Evolutionary conservation across 2,888 invertebrate species (phyloP).

Genomic region (Platynereis dumerilii): DNA sequence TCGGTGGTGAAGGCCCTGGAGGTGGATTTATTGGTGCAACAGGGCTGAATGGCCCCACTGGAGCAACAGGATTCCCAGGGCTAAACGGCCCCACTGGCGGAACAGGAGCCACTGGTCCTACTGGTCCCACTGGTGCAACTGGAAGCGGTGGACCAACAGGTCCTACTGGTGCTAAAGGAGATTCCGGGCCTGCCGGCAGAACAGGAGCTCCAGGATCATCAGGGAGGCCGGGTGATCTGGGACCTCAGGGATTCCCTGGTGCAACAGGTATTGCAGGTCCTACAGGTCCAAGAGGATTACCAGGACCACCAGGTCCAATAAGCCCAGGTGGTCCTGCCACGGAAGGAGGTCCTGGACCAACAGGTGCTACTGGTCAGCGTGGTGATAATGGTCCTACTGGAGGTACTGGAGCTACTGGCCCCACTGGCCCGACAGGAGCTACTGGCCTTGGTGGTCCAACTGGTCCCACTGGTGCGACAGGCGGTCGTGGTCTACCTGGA

Average conservation of each 20-base stretch:
- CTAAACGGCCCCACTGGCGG: conserved; percentile 5
- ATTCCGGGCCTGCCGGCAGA: conserved; percentile 20
- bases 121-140: conserved; percentile 16
- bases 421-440: conserved; percentile 6
- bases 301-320: conserved; percentile 23
- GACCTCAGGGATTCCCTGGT: conserved; percentile 17
- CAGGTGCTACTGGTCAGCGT: conserved; percentile 1
- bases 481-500: neutral
- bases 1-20: conserved; percentile 11
- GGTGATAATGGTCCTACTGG: conserved; percentile 4
- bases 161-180: conserved; percentile 30
- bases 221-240: conserved; percentile 16
- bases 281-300: conserved; percentile 23
- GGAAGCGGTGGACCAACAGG: conserved; percentile 26
- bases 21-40: conserved; percentile 24
- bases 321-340: conserved; percentile 29
- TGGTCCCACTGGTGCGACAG: conserved; percentile 13
- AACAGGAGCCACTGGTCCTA: conserved; percentile 22
- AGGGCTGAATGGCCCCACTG: conserved; percentile 24
- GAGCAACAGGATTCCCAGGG: conserved; percentile 19
- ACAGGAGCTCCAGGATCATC: conserved; percentile 24
- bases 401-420: neutral
- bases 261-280: conserved; percentile 21
- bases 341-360: conserved; percentile 4
- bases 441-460: conserved; percentile 5